Base-by-base conservation (phyloP, 2,113 vertebrate genomes). In the Vulpes ferrilata region DNA sequence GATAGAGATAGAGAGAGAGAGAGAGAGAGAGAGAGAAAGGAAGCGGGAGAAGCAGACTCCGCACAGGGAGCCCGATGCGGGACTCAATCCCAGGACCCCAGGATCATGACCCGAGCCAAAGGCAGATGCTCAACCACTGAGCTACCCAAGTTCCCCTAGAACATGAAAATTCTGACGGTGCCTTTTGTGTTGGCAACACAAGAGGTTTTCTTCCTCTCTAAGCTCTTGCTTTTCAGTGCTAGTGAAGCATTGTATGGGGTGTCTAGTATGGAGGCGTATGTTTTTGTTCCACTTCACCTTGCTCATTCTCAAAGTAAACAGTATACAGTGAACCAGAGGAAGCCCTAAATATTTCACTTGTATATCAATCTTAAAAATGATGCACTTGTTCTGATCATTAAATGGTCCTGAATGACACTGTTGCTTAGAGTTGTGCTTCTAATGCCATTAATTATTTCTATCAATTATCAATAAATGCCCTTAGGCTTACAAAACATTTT, bases 281-380 rank as follows among this genome's bases (percentile, higher is more conserved):
- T 51, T 57, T 65, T 64, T 32, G 43, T 53, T 51, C 13, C 11
- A 19, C 32, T 64, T 85, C 13, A 69, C 22, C 43, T 90, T 82
- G 23, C n/a, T 92, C 6, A 48, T 71, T 82, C 43, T 82, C 38
- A 65, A 59, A 2, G 1, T 71, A 60, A 60, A 57, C 22, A 22
- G 11, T 27, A 62, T 35, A 64, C 4, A 60, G 10, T 48, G 27
- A 96, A 51, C 90, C 10, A 51, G 62, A 83, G 48, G 30, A 35
- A 89, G 30, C 67, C 20, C 20, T 62, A 69, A 95, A 85, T 53
- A 62, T 80, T 67, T 82, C 71, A 38, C 19, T 82, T 51, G 8
- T 59, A n/a, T 64, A 35, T 57, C 19, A 89, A 74, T 25, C 73
- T 97, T 91, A 51, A 91, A 96, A 88, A 73, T 67, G 4, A 71